These are phyloP conservation scores for Cheilosia variabilis DNA, from an alignment of 2,888 invertebrate genomes.

Conservation along the genomic window DNA sequence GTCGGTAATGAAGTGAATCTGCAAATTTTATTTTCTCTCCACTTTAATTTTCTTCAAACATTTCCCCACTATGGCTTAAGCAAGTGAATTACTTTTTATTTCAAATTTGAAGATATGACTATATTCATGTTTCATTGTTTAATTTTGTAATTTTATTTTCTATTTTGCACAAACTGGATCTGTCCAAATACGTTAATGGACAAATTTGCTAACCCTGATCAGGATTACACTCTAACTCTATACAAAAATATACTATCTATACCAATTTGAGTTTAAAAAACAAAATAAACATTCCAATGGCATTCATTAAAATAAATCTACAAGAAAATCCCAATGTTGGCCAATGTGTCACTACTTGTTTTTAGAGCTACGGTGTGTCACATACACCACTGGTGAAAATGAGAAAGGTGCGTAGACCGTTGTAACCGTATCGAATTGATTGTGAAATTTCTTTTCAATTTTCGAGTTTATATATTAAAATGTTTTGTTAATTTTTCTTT, in stretches of 20 bases:
- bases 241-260: too few relatives aligned
- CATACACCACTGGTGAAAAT: conserved; percentile 31
- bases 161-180: too few relatives aligned
- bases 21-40: too few relatives aligned
- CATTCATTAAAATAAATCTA: conserved; percentile 1
- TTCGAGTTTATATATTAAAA: conserved; percentile 18
- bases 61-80: too few relatives aligned
- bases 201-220: too few relatives aligned
- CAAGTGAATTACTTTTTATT: too few relatives aligned
- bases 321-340: conserved; percentile 1
- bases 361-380: not conserved
- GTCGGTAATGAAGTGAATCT: too few relatives aligned
- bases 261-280: not conserved
- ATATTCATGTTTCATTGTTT: too few relatives aligned
- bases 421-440: conserved; percentile 42
- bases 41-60: too few relatives aligned
- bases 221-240: too few relatives aligned
- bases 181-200: not conserved
- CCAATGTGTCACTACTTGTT: conserved; percentile 28
- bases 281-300: not conserved
- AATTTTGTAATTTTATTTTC: too few relatives aligned
- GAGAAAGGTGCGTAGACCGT: not conserved
- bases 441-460: conserved; percentile 40
- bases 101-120: too few relatives aligned
- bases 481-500: conserved; percentile 27